Evolutionary conservation across 1,140 invertebrate species (phyloP).

Genomic region (Stenopsyche tienmushanensis): DNA sequence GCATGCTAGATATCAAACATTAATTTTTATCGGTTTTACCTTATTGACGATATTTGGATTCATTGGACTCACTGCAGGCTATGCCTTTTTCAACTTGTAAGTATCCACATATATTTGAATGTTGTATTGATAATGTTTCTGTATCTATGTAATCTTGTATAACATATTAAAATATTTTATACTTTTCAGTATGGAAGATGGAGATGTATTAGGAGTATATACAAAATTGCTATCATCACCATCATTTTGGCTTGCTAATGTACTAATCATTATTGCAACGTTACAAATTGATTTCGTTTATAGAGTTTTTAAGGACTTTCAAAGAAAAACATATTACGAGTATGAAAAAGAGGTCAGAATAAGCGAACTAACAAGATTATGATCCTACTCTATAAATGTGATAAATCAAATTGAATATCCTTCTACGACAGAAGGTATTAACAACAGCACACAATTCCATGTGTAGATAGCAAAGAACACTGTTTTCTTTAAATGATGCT

Average conservation of each 20-base stretch:
- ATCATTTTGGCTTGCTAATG: constrained; percentile 62
- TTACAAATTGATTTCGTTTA: background rate
- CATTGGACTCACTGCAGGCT: constrained; percentile 58
- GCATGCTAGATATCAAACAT: constrained; percentile 65
- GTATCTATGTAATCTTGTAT: background rate
- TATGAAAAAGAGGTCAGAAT: no score
- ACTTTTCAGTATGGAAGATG: constrained; percentile 58
- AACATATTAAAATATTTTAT: no score
- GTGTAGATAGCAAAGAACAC: no score
- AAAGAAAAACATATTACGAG: no score
- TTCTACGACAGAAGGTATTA: no score
- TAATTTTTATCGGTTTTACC: constrained; percentile 59
- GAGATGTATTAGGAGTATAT: constrained; percentile 64
- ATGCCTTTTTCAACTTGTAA: constrained; percentile 63
- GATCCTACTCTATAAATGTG: no score
- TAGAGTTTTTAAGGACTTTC: background rate
- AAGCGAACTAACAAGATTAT: no score
- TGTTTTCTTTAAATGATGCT: no score
- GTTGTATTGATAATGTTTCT: no score
- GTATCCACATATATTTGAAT: constrained; percentile 43
- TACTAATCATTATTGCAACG: constrained; percentile 55
- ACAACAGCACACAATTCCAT: no score
- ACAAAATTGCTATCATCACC: constrained; percentile 58
- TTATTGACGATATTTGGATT: constrained; percentile 63
- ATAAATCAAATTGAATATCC: no score